A percentile compares a stretch with the other conserved stretches of the same genome.
Conservation (phyloP, 2,888 invertebrate species). For the Entomobrya proxima region DNA sequence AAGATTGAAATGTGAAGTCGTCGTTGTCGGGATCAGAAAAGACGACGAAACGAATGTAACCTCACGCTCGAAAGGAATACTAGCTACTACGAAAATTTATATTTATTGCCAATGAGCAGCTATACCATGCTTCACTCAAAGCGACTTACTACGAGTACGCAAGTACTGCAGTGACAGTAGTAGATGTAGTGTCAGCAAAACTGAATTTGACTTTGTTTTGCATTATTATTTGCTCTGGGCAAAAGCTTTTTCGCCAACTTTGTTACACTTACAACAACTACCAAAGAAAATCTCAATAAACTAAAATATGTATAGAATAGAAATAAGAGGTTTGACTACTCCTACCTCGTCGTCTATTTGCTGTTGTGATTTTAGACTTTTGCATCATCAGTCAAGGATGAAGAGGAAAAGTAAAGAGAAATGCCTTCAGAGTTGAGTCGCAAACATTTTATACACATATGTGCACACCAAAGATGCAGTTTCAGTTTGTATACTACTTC, state of each 20-base stretch:
- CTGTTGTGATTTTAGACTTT: conserved; percentile 58
- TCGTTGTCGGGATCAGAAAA: neutral
- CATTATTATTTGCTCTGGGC: neutral
- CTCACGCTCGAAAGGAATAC: neutral
- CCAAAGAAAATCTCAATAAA: no score
- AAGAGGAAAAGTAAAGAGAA: conserved; percentile 5
- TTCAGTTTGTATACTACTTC: no score
- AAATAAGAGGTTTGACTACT: neutral
- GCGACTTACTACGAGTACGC: neutral
- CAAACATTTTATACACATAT: no score
- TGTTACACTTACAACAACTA: no score
- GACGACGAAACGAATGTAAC: neutral
- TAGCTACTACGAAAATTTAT: conserved; percentile 19
- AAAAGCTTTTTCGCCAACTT: neutral
- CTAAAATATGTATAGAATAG: neutral
- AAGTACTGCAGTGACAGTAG: neutral
- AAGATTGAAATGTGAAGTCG: neutral
- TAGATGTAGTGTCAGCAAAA: no score
- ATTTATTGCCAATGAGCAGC: conserved; percentile 35
- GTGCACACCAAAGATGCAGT: no score
- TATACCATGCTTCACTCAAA: neutral
- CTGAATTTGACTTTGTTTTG: neutral
- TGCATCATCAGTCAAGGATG: conserved; percentile 29
- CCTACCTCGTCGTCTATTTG: conserved; percentile 5
- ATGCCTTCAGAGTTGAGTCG: no score